These are phyloP conservation scores for Aegypius monachus DNA, from an alignment of 2,113 vertebrate genomes.

Conservation along the genomic window DNA sequence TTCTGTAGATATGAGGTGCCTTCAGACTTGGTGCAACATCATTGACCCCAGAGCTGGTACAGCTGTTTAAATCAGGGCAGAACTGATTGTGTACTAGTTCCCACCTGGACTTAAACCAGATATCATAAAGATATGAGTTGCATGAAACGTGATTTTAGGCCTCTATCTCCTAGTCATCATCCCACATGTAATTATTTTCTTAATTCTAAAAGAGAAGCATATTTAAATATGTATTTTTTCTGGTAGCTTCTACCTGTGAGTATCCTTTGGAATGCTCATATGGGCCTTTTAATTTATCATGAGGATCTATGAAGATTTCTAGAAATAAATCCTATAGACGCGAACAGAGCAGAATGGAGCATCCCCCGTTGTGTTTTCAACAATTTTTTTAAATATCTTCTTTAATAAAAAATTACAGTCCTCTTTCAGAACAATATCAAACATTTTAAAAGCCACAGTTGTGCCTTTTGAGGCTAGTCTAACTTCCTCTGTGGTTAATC, in stretches of 20 bases:
- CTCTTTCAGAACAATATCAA: neutral
- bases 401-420: neutral
- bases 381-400: neutral
- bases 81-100: neutral
- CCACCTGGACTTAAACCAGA: slow-evolving; percentile 6
- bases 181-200: slow-evolving; percentile 7
- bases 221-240: neutral
- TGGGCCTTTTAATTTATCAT: neutral
- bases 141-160: neutral
- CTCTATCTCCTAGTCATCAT: neutral
- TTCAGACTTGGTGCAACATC: neutral
- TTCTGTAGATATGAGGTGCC: neutral
- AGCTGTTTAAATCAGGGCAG: slow-evolving; percentile 24
- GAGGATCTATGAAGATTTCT: neutral
- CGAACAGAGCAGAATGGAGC: neutral
- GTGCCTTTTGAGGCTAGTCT: neutral
- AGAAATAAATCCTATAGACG: neutral
- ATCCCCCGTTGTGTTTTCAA: neutral
- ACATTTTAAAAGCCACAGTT: neutral
- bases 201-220: neutral
- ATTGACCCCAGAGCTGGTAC: neutral
- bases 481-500: neutral
- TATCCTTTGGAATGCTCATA: slow-evolving; percentile 1
- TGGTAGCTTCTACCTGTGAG: neutral
- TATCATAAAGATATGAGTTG: neutral